Evolutionary conservation across 2,797 vertebrate species (phyloP).

Genomic region (Silurus lanzhouensis): DNA sequence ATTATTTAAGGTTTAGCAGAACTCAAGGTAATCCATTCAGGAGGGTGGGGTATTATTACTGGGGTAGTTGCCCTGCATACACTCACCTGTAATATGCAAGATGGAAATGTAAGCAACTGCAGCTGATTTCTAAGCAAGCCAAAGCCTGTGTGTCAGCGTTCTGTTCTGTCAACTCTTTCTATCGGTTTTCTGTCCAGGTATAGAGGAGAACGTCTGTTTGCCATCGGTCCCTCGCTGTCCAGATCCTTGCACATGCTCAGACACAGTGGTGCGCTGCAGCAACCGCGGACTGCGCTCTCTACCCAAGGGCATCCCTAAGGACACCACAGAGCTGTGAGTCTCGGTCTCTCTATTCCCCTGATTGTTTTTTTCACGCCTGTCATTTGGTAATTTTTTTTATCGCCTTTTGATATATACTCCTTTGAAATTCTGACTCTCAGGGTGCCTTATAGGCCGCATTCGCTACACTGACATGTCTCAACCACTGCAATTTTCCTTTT

Average conservation of each 20-base stretch:
- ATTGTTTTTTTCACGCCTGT: not conserved
- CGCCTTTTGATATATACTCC: not conserved
- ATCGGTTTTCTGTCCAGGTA: conserved; percentile 70
- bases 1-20: no score
- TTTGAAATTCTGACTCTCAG: not conserved
- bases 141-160: not conserved
- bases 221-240: conserved; percentile 87
- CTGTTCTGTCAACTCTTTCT: not conserved
- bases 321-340: conserved; percentile 95
- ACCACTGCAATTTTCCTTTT: conserved; percentile 11
- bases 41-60: not conserved
- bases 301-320: conserved; percentile 94
- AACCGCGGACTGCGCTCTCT: conserved; percentile 86
- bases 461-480: conserved; percentile 1
- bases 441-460: not conserved
- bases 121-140: conserved; percentile 9
- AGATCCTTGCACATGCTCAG: conserved; percentile 89
- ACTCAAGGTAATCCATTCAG: no score
- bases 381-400: conserved; percentile 22
- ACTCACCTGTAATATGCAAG: not conserved
- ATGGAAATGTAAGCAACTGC: conserved; percentile 4
- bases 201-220: conserved; percentile 89
- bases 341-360: not conserved
- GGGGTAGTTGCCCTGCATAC: not conserved
- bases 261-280: conserved; percentile 92